A percentile compares a stretch with the other conserved stretches of the same genome.
Evolutionary conservation across 2,113 vertebrate species (phyloP).

Genomic region (Cricetomys ansorgei): DNA sequence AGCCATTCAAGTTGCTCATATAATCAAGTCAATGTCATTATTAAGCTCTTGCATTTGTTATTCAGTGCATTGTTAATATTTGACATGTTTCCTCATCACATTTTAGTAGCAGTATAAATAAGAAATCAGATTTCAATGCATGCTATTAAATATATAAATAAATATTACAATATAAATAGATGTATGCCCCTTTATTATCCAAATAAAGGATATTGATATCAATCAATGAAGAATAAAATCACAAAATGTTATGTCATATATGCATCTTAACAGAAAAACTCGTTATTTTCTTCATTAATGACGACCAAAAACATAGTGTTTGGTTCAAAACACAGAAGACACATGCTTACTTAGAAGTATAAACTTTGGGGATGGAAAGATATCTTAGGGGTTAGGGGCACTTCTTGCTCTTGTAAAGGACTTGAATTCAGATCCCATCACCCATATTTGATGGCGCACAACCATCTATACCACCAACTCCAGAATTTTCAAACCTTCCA

Average conservation of each 20-base stretch:
- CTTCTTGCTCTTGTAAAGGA: background rate
- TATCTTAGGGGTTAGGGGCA: background rate
- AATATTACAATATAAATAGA: background rate
- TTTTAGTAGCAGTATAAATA: background rate
- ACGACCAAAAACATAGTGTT: background rate
- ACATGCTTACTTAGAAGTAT: background rate
- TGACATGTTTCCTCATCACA: background rate
- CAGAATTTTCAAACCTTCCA: background rate
- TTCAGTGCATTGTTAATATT: background rate
- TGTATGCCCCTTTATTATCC: background rate
- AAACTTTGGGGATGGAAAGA: background rate
- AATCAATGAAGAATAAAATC: background rate
- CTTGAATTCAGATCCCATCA: background rate
- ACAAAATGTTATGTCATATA: background rate
- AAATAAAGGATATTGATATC: background rate
- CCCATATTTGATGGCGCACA: background rate
- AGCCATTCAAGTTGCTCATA: background rate
- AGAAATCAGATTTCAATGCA: background rate
- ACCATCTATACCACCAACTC: background rate
- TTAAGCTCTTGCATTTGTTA: conserved; percentile 29
- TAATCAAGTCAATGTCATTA: background rate
- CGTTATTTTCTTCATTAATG: conserved; percentile 47
- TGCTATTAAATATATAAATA: background rate
- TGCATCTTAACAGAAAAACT: conserved; percentile 28
- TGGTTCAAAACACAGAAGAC: background rate